Evolutionary conservation across 2,797 vertebrate genomes (phyloP).

Genomic region (Oreochromis mossambicus): DNA sequence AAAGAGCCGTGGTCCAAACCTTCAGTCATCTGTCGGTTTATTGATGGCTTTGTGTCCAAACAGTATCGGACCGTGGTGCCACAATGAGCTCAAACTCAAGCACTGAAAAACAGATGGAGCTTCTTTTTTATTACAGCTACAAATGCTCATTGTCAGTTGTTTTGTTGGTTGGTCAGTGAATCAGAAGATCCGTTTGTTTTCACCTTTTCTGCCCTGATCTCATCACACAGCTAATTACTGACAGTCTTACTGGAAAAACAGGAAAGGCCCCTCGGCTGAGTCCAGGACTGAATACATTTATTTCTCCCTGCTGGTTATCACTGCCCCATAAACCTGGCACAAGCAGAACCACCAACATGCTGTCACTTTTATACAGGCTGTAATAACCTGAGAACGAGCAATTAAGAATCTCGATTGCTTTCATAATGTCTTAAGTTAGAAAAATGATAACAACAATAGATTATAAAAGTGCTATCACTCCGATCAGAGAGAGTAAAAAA

Average conservation of each 20-base stretch:
- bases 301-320: background rate
- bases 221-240: background rate
- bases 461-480: background rate
- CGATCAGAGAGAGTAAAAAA: background rate
- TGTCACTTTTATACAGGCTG: background rate
- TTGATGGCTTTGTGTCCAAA: fast-evolving
- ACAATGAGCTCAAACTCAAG: background rate
- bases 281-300: background rate
- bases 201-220: background rate
- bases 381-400: background rate
- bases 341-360: background rate
- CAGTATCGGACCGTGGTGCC: background rate
- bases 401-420: background rate
- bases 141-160: background rate
- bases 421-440: background rate
- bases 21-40: background rate
- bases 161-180: background rate
- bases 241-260: background rate
- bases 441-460: background rate
- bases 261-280: background rate
- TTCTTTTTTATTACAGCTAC: background rate
- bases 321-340: background rate
- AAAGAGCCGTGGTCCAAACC: background rate
- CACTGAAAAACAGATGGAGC: background rate
- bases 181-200: background rate